These are phyloP conservation scores for Pocillopora grandis DNA, from an alignment of 92 coral and sea anemone genomes.

Conservation along the genomic window DNA sequence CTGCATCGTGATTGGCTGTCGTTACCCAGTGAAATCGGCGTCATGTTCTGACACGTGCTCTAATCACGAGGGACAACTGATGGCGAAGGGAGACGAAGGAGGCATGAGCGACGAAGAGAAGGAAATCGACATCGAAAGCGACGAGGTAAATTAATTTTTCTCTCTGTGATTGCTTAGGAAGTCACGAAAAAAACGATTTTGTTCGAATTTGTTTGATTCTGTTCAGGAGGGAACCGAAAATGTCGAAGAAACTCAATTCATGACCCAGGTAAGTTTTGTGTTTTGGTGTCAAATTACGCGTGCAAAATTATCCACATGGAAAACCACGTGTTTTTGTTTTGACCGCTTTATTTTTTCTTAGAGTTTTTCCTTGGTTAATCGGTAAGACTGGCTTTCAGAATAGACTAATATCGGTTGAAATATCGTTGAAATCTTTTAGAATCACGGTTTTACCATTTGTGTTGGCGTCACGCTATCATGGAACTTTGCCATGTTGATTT, in stretches of 20 bases:
- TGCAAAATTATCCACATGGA: slow-evolving; percentile 92
- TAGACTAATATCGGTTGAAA: background rate
- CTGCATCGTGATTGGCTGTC: slow-evolving; percentile 40
- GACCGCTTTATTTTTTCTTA: slow-evolving; percentile 37
- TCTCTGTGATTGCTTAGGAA: slow-evolving; percentile 28
- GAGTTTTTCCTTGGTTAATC: slow-evolving; percentile 13
- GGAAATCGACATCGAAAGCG: slow-evolving; percentile 97
- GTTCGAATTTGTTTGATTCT: slow-evolving; percentile 49
- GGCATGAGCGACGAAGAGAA: slow-evolving; percentile 97
- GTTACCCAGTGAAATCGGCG: slow-evolving; percentile 34
- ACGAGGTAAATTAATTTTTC: slow-evolving; percentile 76
- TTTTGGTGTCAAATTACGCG: slow-evolving; percentile 93
- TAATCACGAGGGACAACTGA: slow-evolving; percentile 81
- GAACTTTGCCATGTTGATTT: slow-evolving; percentile 53
- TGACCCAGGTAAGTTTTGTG: slow-evolving; percentile 81
- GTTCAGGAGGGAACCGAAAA: slow-evolving; percentile 68
- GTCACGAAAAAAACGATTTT: slow-evolving; percentile 38
- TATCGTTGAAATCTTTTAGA: slow-evolving; percentile 7
- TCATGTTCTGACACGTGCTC: slow-evolving; percentile 81
- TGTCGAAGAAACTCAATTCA: slow-evolving; percentile 69
- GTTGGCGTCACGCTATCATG: slow-evolving; percentile 71
- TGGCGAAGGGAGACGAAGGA: slow-evolving; percentile 60
- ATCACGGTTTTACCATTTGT: slow-evolving; percentile 3
- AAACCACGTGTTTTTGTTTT: slow-evolving; percentile 92
- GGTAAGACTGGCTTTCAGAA: background rate